Base-by-base conservation (phyloP, 2,888 invertebrate species). In the Molanna angustata region DNA sequence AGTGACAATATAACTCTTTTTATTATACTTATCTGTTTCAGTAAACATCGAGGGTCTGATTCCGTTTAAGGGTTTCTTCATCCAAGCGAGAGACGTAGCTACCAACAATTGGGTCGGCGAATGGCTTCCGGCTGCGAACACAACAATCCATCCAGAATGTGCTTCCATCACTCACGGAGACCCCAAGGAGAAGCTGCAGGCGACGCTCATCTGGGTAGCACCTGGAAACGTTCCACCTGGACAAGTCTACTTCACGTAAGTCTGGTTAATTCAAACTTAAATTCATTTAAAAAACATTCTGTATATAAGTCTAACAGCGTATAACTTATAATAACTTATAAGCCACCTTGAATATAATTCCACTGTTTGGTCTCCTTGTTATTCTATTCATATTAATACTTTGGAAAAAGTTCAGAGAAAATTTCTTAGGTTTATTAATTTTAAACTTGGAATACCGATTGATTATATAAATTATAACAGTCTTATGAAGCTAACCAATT, bases 201-300 rank as follows among this genome's bases (percentile, higher is more conserved):
- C 88, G 0, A 85, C 82, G 17, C 73, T 90, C 14, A 71, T 86
- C 35, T 90, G 90, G 90, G 80, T 80, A 63, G 87, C 89, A 1
- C 90, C 90, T 0, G 69, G 76, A 2, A 76, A 85, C 61, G 70
- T 78, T 1, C 62, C 61, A 47, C 71, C 70, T 7, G 90, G 89
- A 60, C 79, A 79, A 61, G 89, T 90, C 41, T 90, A 87, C 67
- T 90, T 90, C 65, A 89, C 89, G 90, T 90, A 76, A 85, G 87
- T 80, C 45, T 31, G 43, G 13, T 52, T 17, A 3, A 3, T 43
- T 11, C n/a, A n/a, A n/a, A n/a, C n/a, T n/a, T n/a, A n/a, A n/a
- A n/a, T n/a, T n/a, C n/a, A n/a, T n/a, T n/a, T n/a, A n/a, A n/a
- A n/a, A n/a, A n/a, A n/a, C n/a, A n/a, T n/a, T n/a, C n/a, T n/a